phyloP scores from a whole-genome alignment of 1,140 invertebrate species.

The Rhysida immarginata region DNA sequence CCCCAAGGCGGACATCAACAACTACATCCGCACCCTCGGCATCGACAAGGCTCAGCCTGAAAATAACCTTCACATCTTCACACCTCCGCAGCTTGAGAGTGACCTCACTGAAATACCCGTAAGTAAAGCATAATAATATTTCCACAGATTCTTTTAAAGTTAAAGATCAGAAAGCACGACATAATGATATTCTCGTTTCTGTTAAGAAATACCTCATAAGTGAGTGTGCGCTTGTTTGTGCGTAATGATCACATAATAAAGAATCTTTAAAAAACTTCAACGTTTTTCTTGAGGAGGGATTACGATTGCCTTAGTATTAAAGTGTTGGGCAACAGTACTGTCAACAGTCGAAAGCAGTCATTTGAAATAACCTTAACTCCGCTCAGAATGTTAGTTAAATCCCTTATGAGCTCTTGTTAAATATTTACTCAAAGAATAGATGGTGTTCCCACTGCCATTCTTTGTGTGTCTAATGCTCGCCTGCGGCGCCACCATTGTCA shows the following conservation, averaged over 20 bases:
- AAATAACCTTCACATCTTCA: constrained; percentile 42
- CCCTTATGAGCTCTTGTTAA: too few species aligned
- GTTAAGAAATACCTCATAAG: background rate
- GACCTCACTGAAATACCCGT: constrained; percentile 14
- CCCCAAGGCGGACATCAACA: constrained; percentile 48
- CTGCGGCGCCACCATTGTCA: background rate
- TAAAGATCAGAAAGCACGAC: too few species aligned
- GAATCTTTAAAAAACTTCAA: background rate
- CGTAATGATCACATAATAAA: background rate
- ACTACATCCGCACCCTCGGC: constrained; percentile 46
- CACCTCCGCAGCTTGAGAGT: constrained; percentile 39
- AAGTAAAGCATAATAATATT: background rate
- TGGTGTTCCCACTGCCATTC: background rate
- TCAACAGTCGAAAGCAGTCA: too few species aligned
- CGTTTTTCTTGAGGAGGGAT: background rate
- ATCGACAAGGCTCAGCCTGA: constrained; percentile 32
- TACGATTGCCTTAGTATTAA: background rate
- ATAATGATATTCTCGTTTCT: background rate
- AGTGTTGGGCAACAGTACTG: too few species aligned
- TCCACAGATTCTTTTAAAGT: too few species aligned
- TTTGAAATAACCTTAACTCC: too few species aligned
- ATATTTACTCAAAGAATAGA: too few species aligned
- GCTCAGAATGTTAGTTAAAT: too few species aligned
- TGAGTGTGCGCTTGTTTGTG: background rate
- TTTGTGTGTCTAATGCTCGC: background rate